Conservation (phyloP, 1,140 invertebrate species). For the Philaenus spumarius region DNA sequence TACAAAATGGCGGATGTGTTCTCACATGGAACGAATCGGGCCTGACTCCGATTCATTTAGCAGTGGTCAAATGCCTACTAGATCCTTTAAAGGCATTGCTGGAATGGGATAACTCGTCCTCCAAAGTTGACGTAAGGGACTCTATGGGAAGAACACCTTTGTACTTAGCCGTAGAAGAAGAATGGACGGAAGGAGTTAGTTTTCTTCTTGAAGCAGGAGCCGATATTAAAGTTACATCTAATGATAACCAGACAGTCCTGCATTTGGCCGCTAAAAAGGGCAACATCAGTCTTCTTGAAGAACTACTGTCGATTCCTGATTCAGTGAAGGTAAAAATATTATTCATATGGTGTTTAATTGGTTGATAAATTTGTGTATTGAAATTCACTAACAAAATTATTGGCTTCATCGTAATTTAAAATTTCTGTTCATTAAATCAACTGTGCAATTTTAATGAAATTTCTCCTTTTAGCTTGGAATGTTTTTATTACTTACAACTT, state of each 20-base stretch:
- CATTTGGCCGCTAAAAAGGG: conserved; percentile 50
- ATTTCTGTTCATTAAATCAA: too few species aligned
- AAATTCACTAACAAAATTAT: too few species aligned
- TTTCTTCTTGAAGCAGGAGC: conserved; percentile 61
- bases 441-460: too few species aligned
- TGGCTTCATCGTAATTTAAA: too few species aligned
- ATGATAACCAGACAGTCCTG: conserved; percentile 50
- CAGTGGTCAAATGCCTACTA: conserved; percentile 41
- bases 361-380: too few species aligned
- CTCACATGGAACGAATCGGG: conserved; percentile 46
- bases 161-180: conserved; percentile 68
- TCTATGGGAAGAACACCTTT: conserved; percentile 64
- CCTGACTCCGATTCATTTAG: conserved; percentile 53
- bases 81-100: conserved; percentile 42
- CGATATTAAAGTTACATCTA: conserved; percentile 54
- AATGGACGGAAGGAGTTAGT: conserved; percentile 47
- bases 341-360: too few species aligned
- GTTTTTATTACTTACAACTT: too few species aligned
- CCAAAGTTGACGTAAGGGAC: conserved; percentile 47
- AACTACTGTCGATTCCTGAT: conserved; percentile 51
- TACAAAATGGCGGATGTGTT: conserved; percentile 35
- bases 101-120: conserved; percentile 30
- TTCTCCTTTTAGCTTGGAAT: too few species aligned
- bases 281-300: conserved; percentile 51
- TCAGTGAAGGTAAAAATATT: conserved; percentile 36